Conservation (phyloP, 2,113 vertebrate species). For the Piprites chloris region DNA sequence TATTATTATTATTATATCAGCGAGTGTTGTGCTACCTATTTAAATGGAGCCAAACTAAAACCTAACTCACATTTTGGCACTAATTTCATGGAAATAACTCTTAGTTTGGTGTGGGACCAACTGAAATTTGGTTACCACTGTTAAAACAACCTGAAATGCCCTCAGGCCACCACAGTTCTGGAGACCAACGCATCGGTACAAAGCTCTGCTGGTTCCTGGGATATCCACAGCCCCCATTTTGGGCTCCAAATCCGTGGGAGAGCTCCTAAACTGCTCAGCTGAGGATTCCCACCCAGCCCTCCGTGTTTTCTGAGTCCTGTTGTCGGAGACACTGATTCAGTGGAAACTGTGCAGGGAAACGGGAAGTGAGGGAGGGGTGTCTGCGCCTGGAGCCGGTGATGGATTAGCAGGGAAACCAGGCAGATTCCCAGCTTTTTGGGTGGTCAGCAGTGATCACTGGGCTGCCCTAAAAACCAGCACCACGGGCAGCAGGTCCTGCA, state of each 20-base stretch:
- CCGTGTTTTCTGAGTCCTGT: rapidly evolving
- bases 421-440: neutral
- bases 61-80: rapidly evolving
- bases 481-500: neutral
- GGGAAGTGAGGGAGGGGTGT: rapidly evolving
- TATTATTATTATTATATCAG: too few relatives aligned
- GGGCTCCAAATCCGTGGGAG: neutral
- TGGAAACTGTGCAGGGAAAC: neutral
- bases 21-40: too few relatives aligned
- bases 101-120: neutral
- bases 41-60: neutral
- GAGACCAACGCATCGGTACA: neutral
- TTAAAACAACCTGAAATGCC: neutral
- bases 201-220: neutral
- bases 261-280: neutral
- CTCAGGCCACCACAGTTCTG: neutral
- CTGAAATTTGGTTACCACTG: neutral
- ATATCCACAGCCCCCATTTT: rapidly evolving
- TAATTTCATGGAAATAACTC: neutral
- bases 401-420: neutral
- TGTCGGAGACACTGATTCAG: neutral
- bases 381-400: neutral
- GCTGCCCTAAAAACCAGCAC: neutral
- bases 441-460: neutral
- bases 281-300: neutral